phyloP scores from a whole-genome alignment of 2,113 vertebrate genomes.

The Leptodactylus fuscus region DNA sequence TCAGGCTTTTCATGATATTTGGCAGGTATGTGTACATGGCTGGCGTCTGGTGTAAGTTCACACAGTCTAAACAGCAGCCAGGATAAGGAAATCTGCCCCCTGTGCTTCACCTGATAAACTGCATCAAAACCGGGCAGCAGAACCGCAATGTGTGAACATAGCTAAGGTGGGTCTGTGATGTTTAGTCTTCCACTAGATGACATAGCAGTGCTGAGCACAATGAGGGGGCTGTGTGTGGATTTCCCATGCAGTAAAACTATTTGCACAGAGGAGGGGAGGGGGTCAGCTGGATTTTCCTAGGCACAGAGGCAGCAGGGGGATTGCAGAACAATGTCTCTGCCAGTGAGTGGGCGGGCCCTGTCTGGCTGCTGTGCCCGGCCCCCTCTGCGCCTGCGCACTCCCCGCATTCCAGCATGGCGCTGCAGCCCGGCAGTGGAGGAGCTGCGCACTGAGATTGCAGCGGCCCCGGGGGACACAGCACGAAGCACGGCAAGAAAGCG shows the following conservation, averaged over 20 bases:
- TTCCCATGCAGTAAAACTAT: constrained; percentile 25
- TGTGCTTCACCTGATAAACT: too few species aligned
- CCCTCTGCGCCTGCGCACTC: constrained; percentile 62
- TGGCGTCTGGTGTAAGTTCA: too few species aligned
- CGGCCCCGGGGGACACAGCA: constrained; percentile 42
- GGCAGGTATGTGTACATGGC: too few species aligned
- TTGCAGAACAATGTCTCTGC: neutral
- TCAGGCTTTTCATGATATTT: too few species aligned
- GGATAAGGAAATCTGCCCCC: too few species aligned
- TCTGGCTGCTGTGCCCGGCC: constrained; percentile 4
- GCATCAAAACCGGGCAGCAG: too few species aligned
- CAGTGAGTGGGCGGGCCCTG: neutral
- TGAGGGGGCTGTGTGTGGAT: constrained; percentile 24
- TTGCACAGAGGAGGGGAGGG: constrained; percentile 36
- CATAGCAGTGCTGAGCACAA: neutral
- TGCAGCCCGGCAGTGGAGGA: constrained; percentile 56
- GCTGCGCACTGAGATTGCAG: constrained; percentile 61
- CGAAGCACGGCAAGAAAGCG: constrained; percentile 7
- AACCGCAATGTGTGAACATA: too few species aligned
- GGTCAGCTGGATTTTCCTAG: constrained; percentile 10
- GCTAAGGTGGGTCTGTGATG: too few species aligned
- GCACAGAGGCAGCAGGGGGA: neutral
- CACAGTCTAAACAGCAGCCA: too few species aligned
- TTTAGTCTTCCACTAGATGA: too few species aligned
- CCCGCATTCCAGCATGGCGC: constrained; percentile 69